phyloP scores from a whole-genome alignment of 2,888 invertebrate species.

The Trachelus iudaicus region DNA sequence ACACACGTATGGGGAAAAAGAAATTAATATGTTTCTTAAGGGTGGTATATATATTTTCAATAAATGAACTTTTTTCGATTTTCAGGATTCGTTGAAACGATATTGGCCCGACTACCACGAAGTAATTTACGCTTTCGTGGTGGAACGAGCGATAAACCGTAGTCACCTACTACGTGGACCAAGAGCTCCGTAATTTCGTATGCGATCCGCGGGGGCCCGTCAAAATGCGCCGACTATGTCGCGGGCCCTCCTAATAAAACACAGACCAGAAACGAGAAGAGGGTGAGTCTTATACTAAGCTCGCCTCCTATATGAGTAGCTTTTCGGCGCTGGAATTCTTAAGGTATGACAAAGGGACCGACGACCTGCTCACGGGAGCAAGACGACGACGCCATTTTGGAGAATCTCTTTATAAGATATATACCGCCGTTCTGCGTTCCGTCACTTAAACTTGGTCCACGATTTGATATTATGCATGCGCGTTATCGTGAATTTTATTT shows the following conservation, averaged over 20 bases:
- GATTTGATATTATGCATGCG: neutral
- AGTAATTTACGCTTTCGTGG: constrained; percentile 37
- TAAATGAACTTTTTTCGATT: neutral
- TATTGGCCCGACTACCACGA: neutral
- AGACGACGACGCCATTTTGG: constrained; percentile 15
- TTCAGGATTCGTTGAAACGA: neutral
- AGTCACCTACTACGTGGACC: constrained; percentile 20
- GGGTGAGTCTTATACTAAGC: constrained; percentile 12
- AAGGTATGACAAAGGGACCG: constrained; percentile 48
- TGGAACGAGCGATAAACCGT: constrained; percentile 38
- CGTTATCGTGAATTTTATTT: neutral
- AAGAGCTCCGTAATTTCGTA: constrained; percentile 44
- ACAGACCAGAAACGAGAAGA: constrained; percentile 27
- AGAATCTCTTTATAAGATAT: constrained; percentile 12
- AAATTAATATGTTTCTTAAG: neutral
- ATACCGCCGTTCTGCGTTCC: neutral
- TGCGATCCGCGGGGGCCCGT: constrained; percentile 52
- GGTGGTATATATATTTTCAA: neutral
- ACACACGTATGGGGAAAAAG: neutral
- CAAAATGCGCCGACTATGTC: constrained; percentile 56
- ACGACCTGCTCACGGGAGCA: constrained; percentile 8
- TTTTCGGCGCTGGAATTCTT: constrained; percentile 51
- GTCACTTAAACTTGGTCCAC: constrained; percentile 32
- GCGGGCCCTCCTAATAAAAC: constrained; percentile 49
- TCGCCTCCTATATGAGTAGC: constrained; percentile 42